Evolutionary conservation across 2,888 invertebrate genomes (phyloP).

Genomic region (Harpalus rufipes): DNA sequence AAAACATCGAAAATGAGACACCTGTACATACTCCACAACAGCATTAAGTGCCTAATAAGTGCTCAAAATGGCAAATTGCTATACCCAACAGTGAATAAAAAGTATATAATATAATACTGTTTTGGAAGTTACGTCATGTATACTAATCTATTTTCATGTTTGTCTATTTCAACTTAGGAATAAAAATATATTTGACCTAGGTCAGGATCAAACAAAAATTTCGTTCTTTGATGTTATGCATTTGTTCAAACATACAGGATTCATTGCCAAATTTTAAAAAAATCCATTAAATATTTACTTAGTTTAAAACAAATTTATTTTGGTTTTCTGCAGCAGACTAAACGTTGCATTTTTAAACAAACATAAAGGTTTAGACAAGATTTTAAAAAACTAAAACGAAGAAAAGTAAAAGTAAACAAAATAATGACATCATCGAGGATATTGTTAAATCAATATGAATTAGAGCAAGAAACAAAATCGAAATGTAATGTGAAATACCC

Average conservation of each 20-base stretch:
- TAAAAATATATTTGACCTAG: slow-evolving; percentile 1
- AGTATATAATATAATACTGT: no score
- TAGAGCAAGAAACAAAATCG: slow-evolving; percentile 18
- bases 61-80: no score
- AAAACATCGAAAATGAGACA: no score
- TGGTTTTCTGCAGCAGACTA: slow-evolving; percentile 30
- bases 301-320: slow-evolving; percentile 11
- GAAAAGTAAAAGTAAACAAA: slow-evolving; percentile 21
- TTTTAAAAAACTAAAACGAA: not conserved
- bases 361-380: not conserved
- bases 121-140: no score
- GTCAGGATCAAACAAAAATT: slow-evolving; percentile 4
- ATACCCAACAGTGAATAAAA: no score
- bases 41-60: no score
- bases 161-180: not conserved
- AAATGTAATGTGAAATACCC: slow-evolving; percentile 14
- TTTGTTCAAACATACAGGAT: not conserved
- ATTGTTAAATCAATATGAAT: slow-evolving; percentile 35
- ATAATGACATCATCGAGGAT: slow-evolving; percentile 25
- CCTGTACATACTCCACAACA: no score
- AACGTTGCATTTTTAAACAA: slow-evolving; percentile 42
- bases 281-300: slow-evolving; percentile 13
- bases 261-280: not conserved
- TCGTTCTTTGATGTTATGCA: not conserved
- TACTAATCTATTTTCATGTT: no score